These are phyloP conservation scores for Marronus borbonicus DNA, from an alignment of 2,888 invertebrate genomes.

Conservation along the genomic window DNA sequence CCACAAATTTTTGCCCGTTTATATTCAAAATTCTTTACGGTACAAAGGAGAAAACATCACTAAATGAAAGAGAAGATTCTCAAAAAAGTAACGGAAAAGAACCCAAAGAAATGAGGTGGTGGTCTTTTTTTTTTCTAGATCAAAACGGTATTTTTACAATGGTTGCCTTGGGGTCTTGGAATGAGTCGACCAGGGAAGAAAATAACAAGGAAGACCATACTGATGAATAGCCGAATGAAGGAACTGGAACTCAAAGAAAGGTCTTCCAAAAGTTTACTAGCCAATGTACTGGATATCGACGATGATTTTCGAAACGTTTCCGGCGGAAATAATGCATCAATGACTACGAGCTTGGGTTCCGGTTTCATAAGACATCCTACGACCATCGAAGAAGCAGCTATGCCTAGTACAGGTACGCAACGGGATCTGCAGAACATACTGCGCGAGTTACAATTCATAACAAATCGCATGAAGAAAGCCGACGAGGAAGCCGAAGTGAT, in stretches of 20 bases:
- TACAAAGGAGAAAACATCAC: not conserved
- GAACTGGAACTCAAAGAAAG: conserved; percentile 94
- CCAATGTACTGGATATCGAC: conserved; percentile 96
- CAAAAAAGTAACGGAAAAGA: no score
- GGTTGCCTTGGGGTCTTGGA: conserved; percentile 96
- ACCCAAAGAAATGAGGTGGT: no score
- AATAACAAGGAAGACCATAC: conserved; percentile 90
- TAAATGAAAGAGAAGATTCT: not conserved
- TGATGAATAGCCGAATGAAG: conserved; percentile 92
- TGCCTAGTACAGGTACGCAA: conserved; percentile 76
- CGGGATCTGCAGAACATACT: conserved; percentile 92
- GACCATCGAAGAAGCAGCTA: conserved; percentile 80
- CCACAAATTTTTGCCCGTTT: not conserved
- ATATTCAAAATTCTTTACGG: no score
- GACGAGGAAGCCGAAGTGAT: conserved; percentile 95
- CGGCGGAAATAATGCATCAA: conserved; percentile 69
- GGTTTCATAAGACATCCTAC: conserved; percentile 81
- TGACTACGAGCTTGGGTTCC: conserved; percentile 66
- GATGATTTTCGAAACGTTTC: conserved; percentile 91
- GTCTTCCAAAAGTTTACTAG: conserved; percentile 93
- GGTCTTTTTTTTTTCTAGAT: conserved; percentile 76
- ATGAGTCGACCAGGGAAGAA: conserved; percentile 98
- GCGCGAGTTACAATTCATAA: conserved; percentile 95
- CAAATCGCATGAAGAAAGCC: conserved; percentile 93
- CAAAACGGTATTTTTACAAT: conserved; percentile 94